Percentiles rank a stretch among this genome's conserved stretches.
Conservation (phyloP, 2,797 vertebrate genomes). For the Tympanoctomys barrerae region DNA sequence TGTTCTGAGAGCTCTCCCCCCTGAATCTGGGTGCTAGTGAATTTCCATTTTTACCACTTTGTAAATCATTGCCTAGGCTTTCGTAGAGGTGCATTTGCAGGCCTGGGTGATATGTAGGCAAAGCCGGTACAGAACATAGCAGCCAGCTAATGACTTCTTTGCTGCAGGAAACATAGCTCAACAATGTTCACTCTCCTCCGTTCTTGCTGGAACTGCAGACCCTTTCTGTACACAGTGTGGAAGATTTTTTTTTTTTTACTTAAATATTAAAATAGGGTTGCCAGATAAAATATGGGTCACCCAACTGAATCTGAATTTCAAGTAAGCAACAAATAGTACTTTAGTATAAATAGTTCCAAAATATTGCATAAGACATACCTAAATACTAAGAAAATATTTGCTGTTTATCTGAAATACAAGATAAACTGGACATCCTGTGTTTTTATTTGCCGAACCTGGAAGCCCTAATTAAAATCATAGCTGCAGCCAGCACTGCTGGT, state of each 20-base stretch:
- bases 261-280: not conserved
- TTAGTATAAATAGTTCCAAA: not conserved
- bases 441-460: slow-evolving; percentile 24
- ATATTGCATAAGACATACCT: not conserved
- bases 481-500: not conserved
- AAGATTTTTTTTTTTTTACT: slow-evolving; percentile 33
- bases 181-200: rapidly evolving
- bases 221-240: not conserved
- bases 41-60: slow-evolving; percentile 48
- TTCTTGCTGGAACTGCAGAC: not conserved
- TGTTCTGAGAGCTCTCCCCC: slow-evolving; percentile 24
- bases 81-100: not conserved
- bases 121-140: not conserved
- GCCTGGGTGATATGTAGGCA: not conserved
- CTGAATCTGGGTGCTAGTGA: slow-evolving; percentile 43
- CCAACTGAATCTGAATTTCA: not conserved
- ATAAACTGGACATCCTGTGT: not conserved
- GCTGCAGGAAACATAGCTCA: not conserved
- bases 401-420: slow-evolving; percentile 32
- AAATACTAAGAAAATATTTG: not conserved
- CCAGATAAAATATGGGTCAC: slow-evolving; percentile 10
- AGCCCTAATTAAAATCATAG: not conserved
- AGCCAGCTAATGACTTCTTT: not conserved
- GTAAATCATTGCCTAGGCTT: slow-evolving; percentile 64
- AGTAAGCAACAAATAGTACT: not conserved